Conservation (phyloP, 2,113 vertebrate species). For the Caloenas nicobarica region DNA sequence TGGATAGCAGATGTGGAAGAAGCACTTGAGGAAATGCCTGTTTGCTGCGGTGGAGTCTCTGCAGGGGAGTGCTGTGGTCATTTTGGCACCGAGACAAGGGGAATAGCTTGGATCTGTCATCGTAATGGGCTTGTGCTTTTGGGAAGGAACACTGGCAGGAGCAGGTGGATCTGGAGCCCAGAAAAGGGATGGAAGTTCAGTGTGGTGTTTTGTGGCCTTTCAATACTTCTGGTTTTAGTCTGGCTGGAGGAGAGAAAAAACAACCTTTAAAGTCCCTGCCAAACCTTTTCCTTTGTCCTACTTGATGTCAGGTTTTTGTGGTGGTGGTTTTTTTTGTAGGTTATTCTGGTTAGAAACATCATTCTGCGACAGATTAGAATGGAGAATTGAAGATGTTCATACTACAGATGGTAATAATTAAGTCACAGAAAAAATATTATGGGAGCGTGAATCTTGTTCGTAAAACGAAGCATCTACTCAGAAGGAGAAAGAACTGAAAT, state of each 20-base stretch:
- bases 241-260: background rate
- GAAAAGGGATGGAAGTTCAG: background rate
- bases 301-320: background rate
- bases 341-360: background rate
- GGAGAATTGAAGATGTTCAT: background rate
- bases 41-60: too few species aligned
- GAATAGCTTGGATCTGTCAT: background rate
- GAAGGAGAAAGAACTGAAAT: background rate
- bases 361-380: background rate
- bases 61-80: background rate
- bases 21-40: background rate
- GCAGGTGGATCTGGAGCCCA: background rate
- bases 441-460: background rate
- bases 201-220: background rate
- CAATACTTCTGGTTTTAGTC: background rate
- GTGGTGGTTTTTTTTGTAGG: background rate
- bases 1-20: background rate
- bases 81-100: fast-evolving
- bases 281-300: background rate
- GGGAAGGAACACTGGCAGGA: background rate
- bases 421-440: background rate
- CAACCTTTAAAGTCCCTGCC: background rate
- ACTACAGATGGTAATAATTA: background rate
- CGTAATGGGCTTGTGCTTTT: background rate
- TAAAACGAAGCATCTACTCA: background rate